A percentile compares a stretch with the other conserved stretches of the same genome.
These are phyloP conservation scores for Propithecus perrieri DNA, from an alignment of 2,797 vertebrate species.

Conservation along the genomic window DNA sequence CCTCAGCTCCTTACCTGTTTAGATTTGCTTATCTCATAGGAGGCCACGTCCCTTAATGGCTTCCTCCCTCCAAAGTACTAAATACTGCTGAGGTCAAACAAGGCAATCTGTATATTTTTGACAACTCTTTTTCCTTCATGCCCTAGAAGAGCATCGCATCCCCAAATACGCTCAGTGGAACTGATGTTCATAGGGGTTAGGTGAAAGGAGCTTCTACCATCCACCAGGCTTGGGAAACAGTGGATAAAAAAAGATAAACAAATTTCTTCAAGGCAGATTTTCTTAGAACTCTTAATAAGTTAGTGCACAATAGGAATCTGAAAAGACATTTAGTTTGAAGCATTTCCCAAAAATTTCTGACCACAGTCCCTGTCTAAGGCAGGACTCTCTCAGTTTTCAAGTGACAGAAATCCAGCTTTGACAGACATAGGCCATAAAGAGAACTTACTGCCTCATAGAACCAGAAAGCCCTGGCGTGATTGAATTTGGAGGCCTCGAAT, in stretches of 20 bases:
- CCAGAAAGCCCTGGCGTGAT: not conserved
- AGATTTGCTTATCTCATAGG: not conserved
- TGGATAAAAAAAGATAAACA: not conserved
- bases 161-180: not conserved
- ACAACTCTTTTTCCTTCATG: not conserved
- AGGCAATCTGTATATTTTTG: not conserved
- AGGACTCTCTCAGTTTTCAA: constrained; percentile 27
- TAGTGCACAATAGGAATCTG: not conserved
- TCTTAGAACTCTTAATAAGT: not conserved
- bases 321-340: not conserved
- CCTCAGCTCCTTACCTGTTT: not conserved
- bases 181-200: not conserved
- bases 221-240: not conserved
- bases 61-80: not conserved
- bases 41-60: not conserved
- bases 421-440: not conserved
- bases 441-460: not conserved
- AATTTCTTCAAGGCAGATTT: not conserved
- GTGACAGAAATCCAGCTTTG: not conserved
- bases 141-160: not conserved
- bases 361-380: not conserved
- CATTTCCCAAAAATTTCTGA: not conserved
- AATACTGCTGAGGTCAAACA: not conserved
- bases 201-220: not conserved
- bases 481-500: not conserved